A percentile compares a stretch with the other conserved stretches of the same genome.
Evolutionary conservation across 2,888 invertebrate genomes (phyloP).

Genomic region (Anaspis maculata): DNA sequence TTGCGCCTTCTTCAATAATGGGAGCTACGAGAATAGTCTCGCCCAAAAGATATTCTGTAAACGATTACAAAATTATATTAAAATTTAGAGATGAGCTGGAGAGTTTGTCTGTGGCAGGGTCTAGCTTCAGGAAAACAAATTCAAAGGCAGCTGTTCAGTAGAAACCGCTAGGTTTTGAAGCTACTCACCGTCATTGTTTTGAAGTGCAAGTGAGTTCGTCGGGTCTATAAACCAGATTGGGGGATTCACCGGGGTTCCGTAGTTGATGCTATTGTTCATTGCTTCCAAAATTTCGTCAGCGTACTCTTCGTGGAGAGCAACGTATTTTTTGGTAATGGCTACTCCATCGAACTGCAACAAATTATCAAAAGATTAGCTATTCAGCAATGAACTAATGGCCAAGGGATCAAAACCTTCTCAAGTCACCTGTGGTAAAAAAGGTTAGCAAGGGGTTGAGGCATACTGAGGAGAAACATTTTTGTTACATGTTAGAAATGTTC

Average conservation of each 20-base stretch:
- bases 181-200: constrained; percentile 52
- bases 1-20: constrained; percentile 54
- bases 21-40: constrained; percentile 73
- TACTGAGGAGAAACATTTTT: too few species aligned
- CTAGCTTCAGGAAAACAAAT: too few species aligned
- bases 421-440: too few species aligned
- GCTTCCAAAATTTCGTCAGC: constrained; percentile 53
- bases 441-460: too few species aligned
- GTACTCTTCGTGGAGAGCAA: constrained; percentile 56
- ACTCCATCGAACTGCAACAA: constrained; percentile 47
- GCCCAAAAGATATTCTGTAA: constrained; percentile 69
- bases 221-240: constrained; percentile 85
- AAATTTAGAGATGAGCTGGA: constrained; percentile 3
- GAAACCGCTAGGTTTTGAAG: too few species aligned
- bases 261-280: constrained; percentile 50
- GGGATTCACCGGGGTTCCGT: constrained; percentile 65
- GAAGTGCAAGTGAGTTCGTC: constrained; percentile 51
- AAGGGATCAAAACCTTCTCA: too few species aligned
- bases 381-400: too few species aligned
- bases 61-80: not conserved
- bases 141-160: too few species aligned
- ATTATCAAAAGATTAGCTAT: too few species aligned
- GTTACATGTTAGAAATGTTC: too few species aligned
- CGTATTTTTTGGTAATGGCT: constrained; percentile 54
- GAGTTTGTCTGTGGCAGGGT: too few species aligned